Base-by-base conservation (phyloP, 2,113 vertebrate species). In the Callospermophilus lateralis region DNA sequence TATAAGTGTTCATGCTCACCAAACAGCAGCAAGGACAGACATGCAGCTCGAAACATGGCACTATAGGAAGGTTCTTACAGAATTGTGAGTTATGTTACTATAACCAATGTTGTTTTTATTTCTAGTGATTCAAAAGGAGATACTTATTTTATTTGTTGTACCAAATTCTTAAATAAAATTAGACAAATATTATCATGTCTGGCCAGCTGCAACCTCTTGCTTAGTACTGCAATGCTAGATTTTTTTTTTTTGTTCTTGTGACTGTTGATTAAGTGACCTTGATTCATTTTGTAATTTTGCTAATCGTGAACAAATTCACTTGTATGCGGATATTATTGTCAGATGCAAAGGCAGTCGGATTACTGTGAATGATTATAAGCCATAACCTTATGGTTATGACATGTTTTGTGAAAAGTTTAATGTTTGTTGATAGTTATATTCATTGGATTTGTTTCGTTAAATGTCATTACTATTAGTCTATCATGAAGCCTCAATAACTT, bases 31-130 rank as follows among this genome's bases (percentile, higher is more conserved):
- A 99, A 61, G 99, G 99, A 51, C 45, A 51, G 48, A 65, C 99
- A 99, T 94, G 99, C 99, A 93, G 99, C 99, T 3, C 99, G 99
- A 90, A 99, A 99, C 74, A 99, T 99, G 99, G 99, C 99, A 4
- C 98, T 99, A 91, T 99, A 99, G 95, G 99, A 99, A 98, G 99
- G 99, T 61, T 98, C 99, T 98, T 99, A 95, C 99, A 99, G 61
- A 63, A 63, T 26, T 22, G 58, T 26, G 24, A 61, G 58, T 10
- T 63, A 63, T 24, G 22, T 61, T 61, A 61, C 22, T 22, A 61
- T 28, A 28, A 63, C 61, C 24, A 28, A 63, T 63, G 61, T 32
- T 67, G 11, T 67, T 67, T 67, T 63, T 26, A 77, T 91, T 81
- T 51, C 61, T 84, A 78, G 37, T 95, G 74, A 51, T 19, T 84